Percentiles rank a stretch among this genome's conserved stretches.
Evolutionary conservation across 2,888 invertebrate genomes (phyloP).

Genomic region (Mayetiola destructor): DNA sequence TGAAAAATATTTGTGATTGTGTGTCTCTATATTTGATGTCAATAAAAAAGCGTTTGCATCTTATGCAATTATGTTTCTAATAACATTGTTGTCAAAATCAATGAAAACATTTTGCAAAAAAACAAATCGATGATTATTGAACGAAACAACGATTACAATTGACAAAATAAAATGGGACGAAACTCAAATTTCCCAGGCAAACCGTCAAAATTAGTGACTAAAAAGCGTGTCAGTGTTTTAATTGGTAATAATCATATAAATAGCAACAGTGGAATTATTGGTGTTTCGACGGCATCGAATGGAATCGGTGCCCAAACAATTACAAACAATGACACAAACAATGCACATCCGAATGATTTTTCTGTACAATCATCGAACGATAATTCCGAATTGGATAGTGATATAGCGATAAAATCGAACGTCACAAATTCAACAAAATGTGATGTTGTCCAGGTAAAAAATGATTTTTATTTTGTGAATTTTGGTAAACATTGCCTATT

Average conservation of each 20-base stretch:
- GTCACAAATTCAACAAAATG: slow-evolving; percentile 8
- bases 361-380: slow-evolving; percentile 2
- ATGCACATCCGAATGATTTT: neutral
- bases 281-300: slow-evolving; percentile 19
- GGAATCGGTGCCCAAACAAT: slow-evolving; percentile 15
- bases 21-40: neutral
- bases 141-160: neutral
- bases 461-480: too few species aligned
- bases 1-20: neutral
- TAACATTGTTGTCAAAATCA: neutral
- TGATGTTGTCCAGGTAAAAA: slow-evolving; percentile 12
- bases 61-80: slow-evolving; percentile 10
- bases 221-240: slow-evolving; percentile 70
- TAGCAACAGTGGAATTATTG: slow-evolving; percentile 36
- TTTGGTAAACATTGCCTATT: too few species aligned
- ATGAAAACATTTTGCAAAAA: neutral
- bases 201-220: slow-evolving; percentile 73
- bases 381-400: slow-evolving; percentile 7
- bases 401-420: slow-evolving; percentile 6
- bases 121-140: slow-evolving; percentile 1
- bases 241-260: slow-evolving; percentile 40
- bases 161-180: slow-evolving; percentile 28
- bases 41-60: too few species aligned
- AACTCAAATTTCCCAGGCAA: slow-evolving; percentile 66
- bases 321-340: neutral